Conservation (phyloP, 2,113 vertebrate species). For the Propithecus coquereli region DNA sequence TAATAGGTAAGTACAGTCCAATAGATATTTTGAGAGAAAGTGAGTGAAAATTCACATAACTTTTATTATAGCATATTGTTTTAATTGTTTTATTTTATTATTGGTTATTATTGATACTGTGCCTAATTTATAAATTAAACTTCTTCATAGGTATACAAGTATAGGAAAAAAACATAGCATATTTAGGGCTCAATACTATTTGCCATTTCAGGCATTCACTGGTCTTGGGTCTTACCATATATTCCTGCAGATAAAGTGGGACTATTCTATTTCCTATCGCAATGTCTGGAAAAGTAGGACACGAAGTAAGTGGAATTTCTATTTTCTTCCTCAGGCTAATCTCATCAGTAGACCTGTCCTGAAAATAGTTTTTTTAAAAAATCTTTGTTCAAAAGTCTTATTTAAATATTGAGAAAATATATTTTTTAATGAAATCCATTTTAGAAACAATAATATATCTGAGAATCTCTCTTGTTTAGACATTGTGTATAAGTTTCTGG, state of each 20-base stretch:
- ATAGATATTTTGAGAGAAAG: not conserved
- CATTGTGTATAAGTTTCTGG: not conserved
- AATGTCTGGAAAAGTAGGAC: not conserved
- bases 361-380: not conserved
- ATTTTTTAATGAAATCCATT: not conserved
- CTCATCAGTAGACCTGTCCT: not conserved
- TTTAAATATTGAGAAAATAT: constrained; percentile 12
- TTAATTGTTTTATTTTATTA: not conserved
- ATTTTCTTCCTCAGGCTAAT: not conserved
- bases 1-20: not conserved
- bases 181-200: not conserved
- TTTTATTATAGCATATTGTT: not conserved
- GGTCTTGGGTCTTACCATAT: not conserved
- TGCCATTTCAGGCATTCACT: not conserved
- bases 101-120: not conserved
- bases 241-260: not conserved
- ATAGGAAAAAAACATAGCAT: not conserved
- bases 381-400: not conserved
- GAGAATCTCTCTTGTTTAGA: not conserved
- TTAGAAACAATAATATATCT: not conserved
- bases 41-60: not conserved
- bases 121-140: not conserved
- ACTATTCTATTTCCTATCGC: not conserved
- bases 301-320: not conserved
- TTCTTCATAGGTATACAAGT: not conserved